phyloP scores from a whole-genome alignment of 2,113 vertebrate genomes.

The Helogale parvula region DNA sequence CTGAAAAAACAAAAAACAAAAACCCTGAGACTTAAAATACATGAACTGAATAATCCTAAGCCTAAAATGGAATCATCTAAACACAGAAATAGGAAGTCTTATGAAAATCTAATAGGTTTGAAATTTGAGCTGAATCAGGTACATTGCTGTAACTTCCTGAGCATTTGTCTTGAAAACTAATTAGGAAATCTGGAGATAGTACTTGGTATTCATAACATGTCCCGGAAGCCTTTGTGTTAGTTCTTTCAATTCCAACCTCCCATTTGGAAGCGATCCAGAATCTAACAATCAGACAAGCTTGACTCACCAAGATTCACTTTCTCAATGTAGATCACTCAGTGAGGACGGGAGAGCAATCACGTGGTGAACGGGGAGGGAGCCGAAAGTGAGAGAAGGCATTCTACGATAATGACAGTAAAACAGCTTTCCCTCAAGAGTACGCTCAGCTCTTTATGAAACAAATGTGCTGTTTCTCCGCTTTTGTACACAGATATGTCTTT shows the following conservation, averaged over 20 bases:
- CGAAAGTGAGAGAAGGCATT: constrained; percentile 10
- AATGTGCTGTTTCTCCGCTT: constrained; percentile 48
- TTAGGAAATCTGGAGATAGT: constrained; percentile 54
- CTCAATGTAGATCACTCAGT: constrained; percentile 2
- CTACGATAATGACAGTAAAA: not conserved
- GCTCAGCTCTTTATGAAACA: constrained; percentile 52
- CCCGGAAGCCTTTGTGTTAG: not conserved
- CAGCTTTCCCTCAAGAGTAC: not conserved
- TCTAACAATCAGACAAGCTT: constrained; percentile 22
- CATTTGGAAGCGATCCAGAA: constrained; percentile 63
- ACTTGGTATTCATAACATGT: constrained; percentile 63
- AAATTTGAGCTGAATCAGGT: constrained; percentile 52
- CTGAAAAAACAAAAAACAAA: not conserved
- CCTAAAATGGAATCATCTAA: not conserved
- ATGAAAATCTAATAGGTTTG: constrained; percentile 18
- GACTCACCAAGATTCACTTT: constrained; percentile 46
- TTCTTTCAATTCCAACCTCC: constrained; percentile 39
- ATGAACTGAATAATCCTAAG: not conserved
- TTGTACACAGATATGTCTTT: constrained; percentile 54
- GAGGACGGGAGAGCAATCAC: not conserved
- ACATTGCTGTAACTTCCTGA: constrained; percentile 54
- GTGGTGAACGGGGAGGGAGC: not conserved
- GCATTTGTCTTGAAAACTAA: constrained; percentile 66
- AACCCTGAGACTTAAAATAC: not conserved
- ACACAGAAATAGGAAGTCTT: constrained; percentile 1